Evolutionary conservation across 2,888 invertebrate species (phyloP).

Genomic region (Morpho achilles): DNA sequence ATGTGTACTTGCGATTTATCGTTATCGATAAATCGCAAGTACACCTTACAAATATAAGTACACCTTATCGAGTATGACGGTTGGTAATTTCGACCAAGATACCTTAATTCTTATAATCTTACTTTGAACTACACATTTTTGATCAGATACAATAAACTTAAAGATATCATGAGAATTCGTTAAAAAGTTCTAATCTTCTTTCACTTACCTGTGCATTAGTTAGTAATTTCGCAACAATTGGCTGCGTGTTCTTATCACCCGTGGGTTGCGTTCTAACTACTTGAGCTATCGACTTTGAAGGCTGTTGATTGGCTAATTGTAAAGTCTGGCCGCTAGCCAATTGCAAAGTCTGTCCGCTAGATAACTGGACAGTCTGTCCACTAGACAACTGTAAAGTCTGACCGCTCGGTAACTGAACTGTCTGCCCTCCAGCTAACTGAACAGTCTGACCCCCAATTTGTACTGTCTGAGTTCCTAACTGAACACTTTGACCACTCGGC

Average conservation of each 20-base stretch:
- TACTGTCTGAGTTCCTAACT: constrained; percentile 60
- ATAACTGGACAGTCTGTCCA: constrained; percentile 46
- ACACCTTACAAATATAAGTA: too few relatives aligned
- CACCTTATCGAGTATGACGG: too few relatives aligned
- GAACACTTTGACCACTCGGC: constrained; percentile 52
- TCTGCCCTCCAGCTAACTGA: constrained; percentile 42
- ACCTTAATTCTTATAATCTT: too few relatives aligned
- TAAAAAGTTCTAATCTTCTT: background rate
- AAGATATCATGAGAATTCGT: too few relatives aligned
- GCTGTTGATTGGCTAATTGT: constrained; percentile 56
- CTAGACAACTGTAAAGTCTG: constrained; percentile 44
- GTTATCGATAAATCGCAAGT: too few relatives aligned
- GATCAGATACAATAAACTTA: too few relatives aligned
- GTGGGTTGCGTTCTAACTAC: constrained; percentile 55
- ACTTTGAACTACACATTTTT: too few relatives aligned
- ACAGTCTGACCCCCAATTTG: constrained; percentile 68
- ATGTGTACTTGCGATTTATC: too few relatives aligned
- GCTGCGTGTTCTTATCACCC: constrained; percentile 65
- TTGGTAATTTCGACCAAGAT: too few relatives aligned
- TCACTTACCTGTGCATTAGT: constrained; percentile 82
- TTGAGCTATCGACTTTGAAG: constrained; percentile 52
- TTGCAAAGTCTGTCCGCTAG: constrained; percentile 58
- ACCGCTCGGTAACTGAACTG: constrained; percentile 44
- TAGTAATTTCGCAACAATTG: constrained; percentile 85
- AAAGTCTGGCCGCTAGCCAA: constrained; percentile 61